Evolutionary conservation across 1,140 invertebrate genomes (phyloP), one percentile per base, ranked within the genome.

Genomic region (Diachasmimorpha longicaudata): DNA sequence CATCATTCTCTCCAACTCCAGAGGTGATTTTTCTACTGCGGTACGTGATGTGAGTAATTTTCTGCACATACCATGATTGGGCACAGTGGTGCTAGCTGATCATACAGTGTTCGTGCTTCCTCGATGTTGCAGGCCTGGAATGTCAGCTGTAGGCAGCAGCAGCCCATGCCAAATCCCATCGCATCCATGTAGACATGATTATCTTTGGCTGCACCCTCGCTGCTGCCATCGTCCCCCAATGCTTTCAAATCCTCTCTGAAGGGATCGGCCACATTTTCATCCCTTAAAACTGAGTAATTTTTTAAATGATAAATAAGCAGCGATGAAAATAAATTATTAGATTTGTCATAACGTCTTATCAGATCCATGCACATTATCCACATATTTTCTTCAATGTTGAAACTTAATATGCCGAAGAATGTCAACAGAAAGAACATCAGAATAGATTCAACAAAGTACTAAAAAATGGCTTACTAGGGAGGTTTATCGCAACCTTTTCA

Each of bases 151-250:
- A 99, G 90, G 87, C 98, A 99, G 83, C 96, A 99, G 85, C 96
- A 98, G 39, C 98, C 98, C 99, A 99, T 99, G 48, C 99, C 99
- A 89, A 99, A 99, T 39, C 97, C 98, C 98, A 99, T 99, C 0
- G 97, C 96, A 88, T 99, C 98, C 94, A 99, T 94, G 81, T 98
- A 97, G 75, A 99, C 94, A 84, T 97, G 95, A 90, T 98, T 94
- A 1, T 94, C 93, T 80, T 92, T 89, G 1, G 93, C 92, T n/a
- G 92, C 92, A 52, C 88, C 90, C 16, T 82, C 89, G 85, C 86
- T 91, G 74, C 92, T 92, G 21, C 94, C 92, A 86, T 97, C 94
- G 77, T 97, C 93, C 1, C 90, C 91, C 8, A 91, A 83, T 10
- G 75, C 75, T 23, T 79, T 23, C 89, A 96, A 88, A 91, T 95